Evolutionary conservation across 2,888 invertebrate species (phyloP), one percentile per base, ranked within the genome.

Genomic region (Brenthis daphne): DNA sequence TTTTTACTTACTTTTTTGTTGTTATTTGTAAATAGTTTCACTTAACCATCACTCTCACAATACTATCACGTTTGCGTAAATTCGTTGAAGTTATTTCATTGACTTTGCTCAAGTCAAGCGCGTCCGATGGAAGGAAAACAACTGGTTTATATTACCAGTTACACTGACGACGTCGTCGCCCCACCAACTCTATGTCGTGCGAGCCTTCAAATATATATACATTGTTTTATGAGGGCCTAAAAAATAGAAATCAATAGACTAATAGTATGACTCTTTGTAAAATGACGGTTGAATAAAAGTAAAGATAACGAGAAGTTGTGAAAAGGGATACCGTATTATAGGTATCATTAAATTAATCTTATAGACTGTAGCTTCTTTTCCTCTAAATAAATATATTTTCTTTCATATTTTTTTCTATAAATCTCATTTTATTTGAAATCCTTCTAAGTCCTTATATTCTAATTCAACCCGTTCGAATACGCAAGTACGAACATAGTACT

Each of bases 1-100:
- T 29, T 29, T 29, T 29, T 29, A 3, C 29, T 29, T 29, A 29
- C 29, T 29, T 29, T 29, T 29, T 29, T 29, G 3, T 29, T 29
- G 29, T 37, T 33, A 33, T 55, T 5, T 14, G 20, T 60, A 57
- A 63, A 48, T 43, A 75, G 77, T 87, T 86, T 89, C 89, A 91
- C 89, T 88, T 86, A 81, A 83, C 77, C 85, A 88, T 87, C 84
- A 88, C 90, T 87, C 76, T 85, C 80, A 80, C 81, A 68, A 69
- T 75, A 75, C 72, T 77, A 76, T 75, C 57, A 74, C 74, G 51
- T 53, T 50, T 37, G 48, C 73, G 78, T 78, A 81, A 79, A 77
- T 75, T 77, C 74, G 24, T 24, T 66, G 60, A 60, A 65, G 51
- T 64, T 55, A 66, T 81, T 74, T 84, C 82, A 85, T 86, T 84